Evolutionary conservation across 2,797 vertebrate genomes (phyloP).

Genomic region (Sebastes oblongus): DNA sequence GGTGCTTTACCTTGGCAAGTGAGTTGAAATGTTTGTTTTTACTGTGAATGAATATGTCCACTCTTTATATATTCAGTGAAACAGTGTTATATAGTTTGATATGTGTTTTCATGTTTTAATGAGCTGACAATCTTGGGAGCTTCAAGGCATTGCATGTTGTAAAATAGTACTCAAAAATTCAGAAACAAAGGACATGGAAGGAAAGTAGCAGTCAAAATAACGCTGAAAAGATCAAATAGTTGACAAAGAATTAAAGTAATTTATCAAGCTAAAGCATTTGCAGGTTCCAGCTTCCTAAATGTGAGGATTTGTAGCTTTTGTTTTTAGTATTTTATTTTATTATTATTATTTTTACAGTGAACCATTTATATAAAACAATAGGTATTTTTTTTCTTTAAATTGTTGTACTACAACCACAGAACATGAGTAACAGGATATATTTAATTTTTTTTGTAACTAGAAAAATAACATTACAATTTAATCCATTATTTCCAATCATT

Average conservation of each 20-base stretch:
- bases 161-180: not conserved
- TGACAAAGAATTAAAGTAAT: not conserved
- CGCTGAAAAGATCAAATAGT: not conserved
- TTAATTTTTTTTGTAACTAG: not conserved
- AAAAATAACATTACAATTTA: not conserved
- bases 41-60: not conserved
- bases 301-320: not conserved
- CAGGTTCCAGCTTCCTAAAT: not conserved
- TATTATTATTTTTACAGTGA: not conserved
- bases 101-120: not conserved
- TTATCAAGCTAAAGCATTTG: not conserved
- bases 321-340: not conserved
- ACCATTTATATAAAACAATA: not conserved
- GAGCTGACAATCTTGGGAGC: not conserved
- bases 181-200: not conserved
- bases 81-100: not conserved
- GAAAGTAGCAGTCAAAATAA: not conserved
- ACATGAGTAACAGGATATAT: not conserved
- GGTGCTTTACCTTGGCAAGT: constrained; percentile 11
- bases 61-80: not conserved
- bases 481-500: not conserved
- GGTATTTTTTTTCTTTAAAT: not conserved
- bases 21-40: constrained; percentile 19
- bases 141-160: not conserved
- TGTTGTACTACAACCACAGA: not conserved